phyloP scores from a whole-genome alignment of 2,888 invertebrate species.

The Chironomus riparius region DNA sequence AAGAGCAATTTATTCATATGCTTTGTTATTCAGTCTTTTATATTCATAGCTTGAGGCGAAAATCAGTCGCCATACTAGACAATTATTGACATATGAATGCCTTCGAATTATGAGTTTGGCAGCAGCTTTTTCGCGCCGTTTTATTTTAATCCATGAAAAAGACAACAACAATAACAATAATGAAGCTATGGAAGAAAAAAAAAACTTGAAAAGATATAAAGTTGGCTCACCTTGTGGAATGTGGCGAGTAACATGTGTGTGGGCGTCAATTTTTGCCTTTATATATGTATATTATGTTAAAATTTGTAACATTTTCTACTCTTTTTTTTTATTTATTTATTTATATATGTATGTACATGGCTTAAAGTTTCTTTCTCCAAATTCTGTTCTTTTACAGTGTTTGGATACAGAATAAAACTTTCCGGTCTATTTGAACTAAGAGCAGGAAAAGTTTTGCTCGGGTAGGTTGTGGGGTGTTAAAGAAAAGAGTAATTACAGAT shows the following conservation, averaged over 20 bases:
- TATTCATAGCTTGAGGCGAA: not conserved
- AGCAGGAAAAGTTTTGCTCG: not conserved
- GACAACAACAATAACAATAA: not conserved
- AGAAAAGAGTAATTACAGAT: slow-evolving; percentile 14
- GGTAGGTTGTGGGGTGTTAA: too few relatives aligned
- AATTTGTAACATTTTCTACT: slow-evolving; percentile 9
- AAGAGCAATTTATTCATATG: not conserved
- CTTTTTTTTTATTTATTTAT: too few relatives aligned
- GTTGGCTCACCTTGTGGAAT: slow-evolving; percentile 10
- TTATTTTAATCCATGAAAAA: not conserved
- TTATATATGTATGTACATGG: not conserved
- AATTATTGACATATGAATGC: slow-evolving; percentile 21
- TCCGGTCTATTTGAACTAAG: not conserved
- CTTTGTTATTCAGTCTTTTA: not conserved
- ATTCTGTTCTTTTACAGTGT: too few relatives aligned
- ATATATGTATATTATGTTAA: slow-evolving; percentile 2
- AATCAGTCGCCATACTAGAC: slow-evolving; percentile 10
- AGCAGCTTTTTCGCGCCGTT: not conserved
- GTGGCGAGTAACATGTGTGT: slow-evolving; percentile 1
- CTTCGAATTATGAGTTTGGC: not conserved
- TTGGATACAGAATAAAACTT: not conserved
- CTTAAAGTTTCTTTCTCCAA: not conserved
- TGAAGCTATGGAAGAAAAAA: not conserved
- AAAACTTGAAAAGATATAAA: not conserved
- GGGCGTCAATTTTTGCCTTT: slow-evolving; percentile 13